Conservation (phyloP, 2,113 vertebrate genomes). For the Cephalopholis sonnerati region DNA sequence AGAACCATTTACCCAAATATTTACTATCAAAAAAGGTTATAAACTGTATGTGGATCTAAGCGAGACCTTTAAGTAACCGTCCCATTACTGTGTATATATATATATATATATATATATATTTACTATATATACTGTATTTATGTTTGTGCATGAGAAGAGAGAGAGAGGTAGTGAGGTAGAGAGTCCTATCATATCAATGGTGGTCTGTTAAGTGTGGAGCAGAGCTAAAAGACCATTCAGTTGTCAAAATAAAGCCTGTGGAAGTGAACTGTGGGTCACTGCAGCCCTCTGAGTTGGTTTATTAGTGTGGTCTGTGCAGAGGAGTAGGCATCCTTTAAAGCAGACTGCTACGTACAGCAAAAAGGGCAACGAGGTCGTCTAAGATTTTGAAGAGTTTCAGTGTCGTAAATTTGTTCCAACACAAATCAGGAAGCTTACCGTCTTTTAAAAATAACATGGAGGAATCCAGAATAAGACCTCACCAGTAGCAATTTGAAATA, state of each 20-base stretch:
- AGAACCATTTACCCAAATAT: slow-evolving; percentile 79
- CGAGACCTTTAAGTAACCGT: slow-evolving; percentile 58
- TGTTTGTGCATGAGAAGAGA: slow-evolving; percentile 38
- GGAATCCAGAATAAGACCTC: background rate
- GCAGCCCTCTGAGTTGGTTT: slow-evolving; percentile 66
- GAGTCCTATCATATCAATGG: slow-evolving; percentile 77
- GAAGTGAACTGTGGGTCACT: slow-evolving; percentile 65
- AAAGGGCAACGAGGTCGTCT: slow-evolving; percentile 25
- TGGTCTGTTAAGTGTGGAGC: slow-evolving; percentile 71
- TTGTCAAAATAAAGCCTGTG: slow-evolving; percentile 77
- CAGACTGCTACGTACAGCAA: slow-evolving; percentile 35
- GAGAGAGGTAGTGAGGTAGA: slow-evolving; percentile 45
- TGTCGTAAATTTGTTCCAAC: background rate
- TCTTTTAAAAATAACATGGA: background rate
- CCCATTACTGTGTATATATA: slow-evolving; percentile 41
- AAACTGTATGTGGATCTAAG: slow-evolving; percentile 68
- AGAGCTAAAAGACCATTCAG: slow-evolving; percentile 73
- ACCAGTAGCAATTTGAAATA: background rate
- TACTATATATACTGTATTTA: slow-evolving; percentile 66
- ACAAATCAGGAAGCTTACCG: background rate
- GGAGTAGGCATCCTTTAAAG: slow-evolving; percentile 60
- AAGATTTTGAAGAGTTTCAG: slow-evolving; percentile 5
- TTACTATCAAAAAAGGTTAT: slow-evolving; percentile 72
- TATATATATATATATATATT: slow-evolving; percentile 54
- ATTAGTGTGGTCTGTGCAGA: slow-evolving; percentile 68